These are phyloP conservation scores for Ectemnius cavifrons DNA, from an alignment of 2,888 invertebrate species.

Conservation along the genomic window DNA sequence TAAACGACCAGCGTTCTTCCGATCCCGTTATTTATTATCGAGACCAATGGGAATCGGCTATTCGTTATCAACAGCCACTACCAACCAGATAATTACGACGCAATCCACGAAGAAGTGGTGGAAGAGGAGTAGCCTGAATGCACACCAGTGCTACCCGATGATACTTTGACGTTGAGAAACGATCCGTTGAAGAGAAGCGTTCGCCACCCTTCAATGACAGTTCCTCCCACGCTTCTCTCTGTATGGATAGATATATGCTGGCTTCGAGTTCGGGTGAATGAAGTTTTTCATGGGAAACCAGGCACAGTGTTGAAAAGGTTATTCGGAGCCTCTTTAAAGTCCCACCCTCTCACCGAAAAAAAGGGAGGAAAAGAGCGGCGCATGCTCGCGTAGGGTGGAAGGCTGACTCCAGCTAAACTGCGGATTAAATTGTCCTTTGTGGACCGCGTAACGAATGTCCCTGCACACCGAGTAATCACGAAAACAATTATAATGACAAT, in stretches of 20 bases:
- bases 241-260: background rate
- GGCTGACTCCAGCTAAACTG: background rate
- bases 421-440: slow-evolving; percentile 6
- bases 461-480: background rate
- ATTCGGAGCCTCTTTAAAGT: background rate
- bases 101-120: background rate
- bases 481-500: background rate
- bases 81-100: slow-evolving; percentile 46
- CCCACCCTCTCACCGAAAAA: background rate
- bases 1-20: slow-evolving; percentile 24
- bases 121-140: slow-evolving; percentile 10
- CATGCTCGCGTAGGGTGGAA: background rate
- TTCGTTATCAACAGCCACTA: slow-evolving; percentile 25
- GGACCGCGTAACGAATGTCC: background rate
- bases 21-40: slow-evolving; percentile 55
- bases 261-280: background rate
- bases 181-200: slow-evolving; percentile 8
- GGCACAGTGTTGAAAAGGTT: background rate
- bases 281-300: slow-evolving; percentile 4
- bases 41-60: slow-evolving; percentile 37
- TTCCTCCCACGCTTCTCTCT: background rate
- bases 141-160: background rate
- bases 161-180: slow-evolving; percentile 35
- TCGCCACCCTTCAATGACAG: background rate
- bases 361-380: background rate